Conservation (phyloP, 2,797 vertebrate species). For the Valencia hispanica region DNA sequence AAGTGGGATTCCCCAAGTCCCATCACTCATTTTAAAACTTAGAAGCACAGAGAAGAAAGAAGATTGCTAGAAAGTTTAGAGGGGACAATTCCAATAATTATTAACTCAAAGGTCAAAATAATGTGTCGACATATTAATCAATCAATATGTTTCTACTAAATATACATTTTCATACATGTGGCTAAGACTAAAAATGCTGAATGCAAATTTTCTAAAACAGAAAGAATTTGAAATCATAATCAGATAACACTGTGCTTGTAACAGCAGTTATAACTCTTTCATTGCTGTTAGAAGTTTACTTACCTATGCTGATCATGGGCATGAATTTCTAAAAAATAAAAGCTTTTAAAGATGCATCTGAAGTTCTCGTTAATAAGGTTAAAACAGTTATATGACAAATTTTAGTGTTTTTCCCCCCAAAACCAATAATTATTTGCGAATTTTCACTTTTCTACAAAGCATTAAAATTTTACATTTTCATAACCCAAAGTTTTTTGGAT, state of each 20-base stretch:
- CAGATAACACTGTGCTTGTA: background rate
- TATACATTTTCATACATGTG: background rate
- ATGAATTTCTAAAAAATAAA: background rate
- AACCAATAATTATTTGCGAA: background rate
- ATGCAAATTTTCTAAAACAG: no score
- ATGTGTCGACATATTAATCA: background rate
- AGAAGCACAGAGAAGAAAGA: background rate
- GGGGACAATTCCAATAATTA: background rate
- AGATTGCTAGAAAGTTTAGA: background rate
- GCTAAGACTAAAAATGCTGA: no score
- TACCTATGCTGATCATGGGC: background rate
- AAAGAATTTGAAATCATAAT: background rate
- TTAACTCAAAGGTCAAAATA: background rate
- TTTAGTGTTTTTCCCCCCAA: background rate
- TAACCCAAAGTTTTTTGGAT: no score
- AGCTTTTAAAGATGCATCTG: background rate
- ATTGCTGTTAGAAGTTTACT: background rate
- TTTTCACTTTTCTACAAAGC: background rate
- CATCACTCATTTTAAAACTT: conserved; percentile 9
- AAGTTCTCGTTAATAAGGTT: background rate
- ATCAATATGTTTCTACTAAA: background rate
- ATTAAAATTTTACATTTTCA: background rate
- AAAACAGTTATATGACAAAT: background rate
- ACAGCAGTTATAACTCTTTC: background rate
- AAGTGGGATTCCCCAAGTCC: conserved; percentile 27